Percentiles rank a stretch among this genome's conserved stretches.
Evolutionary conservation across 2,888 invertebrate species (phyloP).

Genomic region (Subacronicta megacephala): DNA sequence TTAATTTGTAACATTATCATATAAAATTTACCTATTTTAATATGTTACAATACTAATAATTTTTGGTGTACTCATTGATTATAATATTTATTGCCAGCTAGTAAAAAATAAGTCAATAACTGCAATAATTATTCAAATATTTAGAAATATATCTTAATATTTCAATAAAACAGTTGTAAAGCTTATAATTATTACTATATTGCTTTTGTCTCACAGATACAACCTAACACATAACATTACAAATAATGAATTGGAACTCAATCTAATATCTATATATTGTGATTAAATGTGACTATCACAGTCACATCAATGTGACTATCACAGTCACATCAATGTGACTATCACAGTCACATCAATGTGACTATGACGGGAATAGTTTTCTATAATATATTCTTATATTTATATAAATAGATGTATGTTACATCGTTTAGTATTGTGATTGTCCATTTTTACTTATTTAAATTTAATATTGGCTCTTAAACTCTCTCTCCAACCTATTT

Average conservation of each 20-base stretch:
- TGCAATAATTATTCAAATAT: slow-evolving; percentile 50
- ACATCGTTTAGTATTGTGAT: slow-evolving; percentile 7
- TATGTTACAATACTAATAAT: slow-evolving; percentile 55
- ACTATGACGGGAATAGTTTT: too few relatives aligned
- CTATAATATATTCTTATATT: slow-evolving; percentile 34
- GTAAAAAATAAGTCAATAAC: slow-evolving; percentile 48
- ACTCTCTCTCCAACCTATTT: slow-evolving; percentile 1
- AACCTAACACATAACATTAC: slow-evolving; percentile 45
- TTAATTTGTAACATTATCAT: slow-evolving; percentile 51
- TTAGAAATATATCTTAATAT: slow-evolving; percentile 49
- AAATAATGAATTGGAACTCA: slow-evolving; percentile 32
- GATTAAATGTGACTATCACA: slow-evolving; percentile 31
- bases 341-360: slow-evolving; percentile 21
- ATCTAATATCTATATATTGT: slow-evolving; percentile 23
- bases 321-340: slow-evolving; percentile 24
- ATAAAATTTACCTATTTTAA: slow-evolving; percentile 53
- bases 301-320: slow-evolving; percentile 24
- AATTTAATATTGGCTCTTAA: slow-evolving; percentile 1
- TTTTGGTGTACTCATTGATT: slow-evolving; percentile 57
- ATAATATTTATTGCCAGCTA: slow-evolving; percentile 54
- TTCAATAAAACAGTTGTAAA: slow-evolving; percentile 47
- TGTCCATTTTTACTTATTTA: slow-evolving; percentile 10
- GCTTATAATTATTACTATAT: slow-evolving; percentile 45
- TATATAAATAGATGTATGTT: slow-evolving; percentile 28
- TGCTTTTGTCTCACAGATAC: slow-evolving; percentile 50